Evolutionary conservation across 2,888 invertebrate species (phyloP).

Genomic region (Aplocera efformata): DNA sequence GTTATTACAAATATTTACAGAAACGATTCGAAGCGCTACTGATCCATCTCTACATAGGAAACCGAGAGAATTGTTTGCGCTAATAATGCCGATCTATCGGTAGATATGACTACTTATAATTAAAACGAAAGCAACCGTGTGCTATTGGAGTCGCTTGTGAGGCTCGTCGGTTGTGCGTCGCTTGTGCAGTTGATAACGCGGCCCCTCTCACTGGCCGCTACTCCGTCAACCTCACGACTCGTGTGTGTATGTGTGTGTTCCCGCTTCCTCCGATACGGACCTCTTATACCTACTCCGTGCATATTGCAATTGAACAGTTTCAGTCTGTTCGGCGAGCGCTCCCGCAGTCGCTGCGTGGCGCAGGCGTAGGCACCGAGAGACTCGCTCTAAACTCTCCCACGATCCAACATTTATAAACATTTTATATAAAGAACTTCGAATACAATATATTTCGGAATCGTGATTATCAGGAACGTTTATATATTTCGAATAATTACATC

Average conservation of each 20-base stretch:
- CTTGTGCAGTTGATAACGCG: slow-evolving; percentile 40
- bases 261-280: background rate
- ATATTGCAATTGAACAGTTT: slow-evolving; percentile 10
- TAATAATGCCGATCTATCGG: slow-evolving; percentile 65
- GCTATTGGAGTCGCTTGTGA: slow-evolving; percentile 67
- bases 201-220: slow-evolving; percentile 15
- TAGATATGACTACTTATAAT: slow-evolving; percentile 73
- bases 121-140: slow-evolving; percentile 74
- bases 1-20: slow-evolving; percentile 73
- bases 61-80: slow-evolving; percentile 70
- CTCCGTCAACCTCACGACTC: slow-evolving; percentile 4
- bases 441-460: slow-evolving; percentile 58
- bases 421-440: slow-evolving; percentile 63
- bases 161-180: slow-evolving; percentile 66
- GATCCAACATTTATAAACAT: slow-evolving; percentile 54
- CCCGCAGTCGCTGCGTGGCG: slow-evolving; percentile 20
- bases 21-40: slow-evolving; percentile 76
- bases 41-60: slow-evolving; percentile 74
- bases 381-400: slow-evolving; percentile 48
- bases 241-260: slow-evolving; percentile 1
- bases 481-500: slow-evolving; percentile 52
- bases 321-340: slow-evolving; percentile 15
- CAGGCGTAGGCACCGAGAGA: slow-evolving; percentile 31
- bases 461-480: slow-evolving; percentile 64
- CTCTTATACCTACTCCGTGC: slow-evolving; percentile 1